These are phyloP conservation scores for Cyprinodon brontotheroides DNA, from an alignment of 2,113 vertebrate genomes.

Conservation along the genomic window DNA sequence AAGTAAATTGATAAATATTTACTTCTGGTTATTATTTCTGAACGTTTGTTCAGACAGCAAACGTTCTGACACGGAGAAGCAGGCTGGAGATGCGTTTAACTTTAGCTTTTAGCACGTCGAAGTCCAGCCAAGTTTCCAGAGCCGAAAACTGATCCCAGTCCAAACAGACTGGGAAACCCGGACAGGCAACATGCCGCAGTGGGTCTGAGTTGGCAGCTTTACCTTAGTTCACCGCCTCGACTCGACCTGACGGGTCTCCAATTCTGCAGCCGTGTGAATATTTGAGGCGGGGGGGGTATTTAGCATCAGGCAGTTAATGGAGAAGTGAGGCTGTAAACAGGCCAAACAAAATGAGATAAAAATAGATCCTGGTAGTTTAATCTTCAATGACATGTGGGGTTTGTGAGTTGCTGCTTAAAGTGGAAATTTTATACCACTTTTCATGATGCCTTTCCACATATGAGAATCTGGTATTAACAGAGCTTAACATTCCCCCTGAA, in stretches of 20 bases:
- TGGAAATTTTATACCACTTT: background rate
- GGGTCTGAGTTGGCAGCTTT: conserved; percentile 6
- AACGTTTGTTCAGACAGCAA: background rate
- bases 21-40: too few relatives aligned
- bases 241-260: conserved; percentile 32
- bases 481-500: background rate
- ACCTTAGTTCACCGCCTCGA: conserved; percentile 4
- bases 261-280: conserved; percentile 64
- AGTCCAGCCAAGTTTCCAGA: conserved; percentile 47
- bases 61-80: background rate
- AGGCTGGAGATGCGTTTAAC: conserved; percentile 8
- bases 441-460: background rate
- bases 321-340: conserved; percentile 39
- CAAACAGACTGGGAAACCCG: conserved; percentile 26
- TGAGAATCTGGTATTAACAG: background rate
- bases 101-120: conserved; percentile 14
- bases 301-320: conserved; percentile 43
- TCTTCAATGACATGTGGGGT: conserved; percentile 33
- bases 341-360: conserved; percentile 63
- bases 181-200: conserved; percentile 23
- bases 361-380: conserved; percentile 50
- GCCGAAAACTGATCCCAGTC: conserved; percentile 41
- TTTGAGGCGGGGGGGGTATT: conserved; percentile 20
- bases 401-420: conserved; percentile 6
- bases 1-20: too few relatives aligned